Base-by-base conservation (phyloP, 1,140 invertebrate genomes). In the Drosophila bipectinata region DNA sequence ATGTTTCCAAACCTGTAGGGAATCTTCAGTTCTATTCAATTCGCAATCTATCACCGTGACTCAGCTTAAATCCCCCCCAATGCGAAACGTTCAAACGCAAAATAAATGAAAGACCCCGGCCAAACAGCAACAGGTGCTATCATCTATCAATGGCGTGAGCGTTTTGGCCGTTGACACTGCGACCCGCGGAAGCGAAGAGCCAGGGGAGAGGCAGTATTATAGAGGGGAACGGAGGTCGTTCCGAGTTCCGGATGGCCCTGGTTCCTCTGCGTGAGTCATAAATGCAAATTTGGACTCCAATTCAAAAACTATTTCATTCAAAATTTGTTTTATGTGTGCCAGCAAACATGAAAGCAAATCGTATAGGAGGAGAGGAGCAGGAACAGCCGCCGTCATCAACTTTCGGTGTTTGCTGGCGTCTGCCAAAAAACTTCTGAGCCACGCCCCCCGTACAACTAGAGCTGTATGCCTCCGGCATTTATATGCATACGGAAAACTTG, bases 401-500 rank as follows among this genome's bases (percentile, higher is more conserved):
- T 73, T 72, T 60, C 39, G 41, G 57, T 77, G 82, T 77, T 87
- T 85, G 57, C 55, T 68, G 57, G 47, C 61, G 45, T 58, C 67
- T 66, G 72, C 48, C 60, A 44, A 75, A 45, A 45, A 71, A 71
- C 53, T 75, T 75, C 15, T 37, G 30, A 12, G 41, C 60, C 21
- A 60, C 44, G 24, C 24, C 49, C 62, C 37, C 26, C 5, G 6
- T 6, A 28, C 26, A 6, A 28, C 26, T 28, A 28, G 26, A 34
- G 41, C 48, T 4, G 5, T 8, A 63, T 37, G 30, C 21, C 41
- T 14, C 4, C 18, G 30, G 53, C 73, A 81, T 85, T 85, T 80
- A 66, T 77, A 84, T 84, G 81, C 81, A 85, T 84, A 77, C 63
- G 73, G 52, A 71, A 84, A 84, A 67, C 75, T 84, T 63, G 9